Evolutionary conservation across 2,888 invertebrate genomes (phyloP).

Genomic region (Entomobrya multifasciata): DNA sequence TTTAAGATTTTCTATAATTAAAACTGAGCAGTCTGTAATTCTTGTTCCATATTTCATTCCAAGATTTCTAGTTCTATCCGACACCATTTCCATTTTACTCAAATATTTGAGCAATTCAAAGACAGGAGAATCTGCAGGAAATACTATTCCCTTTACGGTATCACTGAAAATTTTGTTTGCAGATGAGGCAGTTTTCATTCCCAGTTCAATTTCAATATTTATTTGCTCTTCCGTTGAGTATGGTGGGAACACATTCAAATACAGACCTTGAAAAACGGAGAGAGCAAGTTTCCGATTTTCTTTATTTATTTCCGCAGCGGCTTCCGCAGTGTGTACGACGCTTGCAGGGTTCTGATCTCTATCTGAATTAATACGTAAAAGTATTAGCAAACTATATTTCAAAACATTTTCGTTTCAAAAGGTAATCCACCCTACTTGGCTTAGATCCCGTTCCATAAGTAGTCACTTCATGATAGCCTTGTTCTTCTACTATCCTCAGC

Average conservation of each 20-base stretch:
- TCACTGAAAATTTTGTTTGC: slow-evolving; percentile 23
- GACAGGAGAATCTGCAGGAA: neutral
- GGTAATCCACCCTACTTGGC: neutral
- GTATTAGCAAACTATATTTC: too few relatives aligned
- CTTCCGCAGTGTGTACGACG: slow-evolving; percentile 25
- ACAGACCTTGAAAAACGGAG: slow-evolving; percentile 48
- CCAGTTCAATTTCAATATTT: slow-evolving; percentile 35
- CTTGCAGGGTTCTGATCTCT: neutral
- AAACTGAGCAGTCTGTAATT: slow-evolving; percentile 25
- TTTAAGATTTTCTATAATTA: neutral
- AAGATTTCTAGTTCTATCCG: neutral
- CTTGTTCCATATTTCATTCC: slow-evolving; percentile 36
- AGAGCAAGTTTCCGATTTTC: neutral
- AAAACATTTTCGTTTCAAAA: too few relatives aligned
- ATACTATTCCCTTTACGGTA: slow-evolving; percentile 31
- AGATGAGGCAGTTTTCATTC: slow-evolving; percentile 27
- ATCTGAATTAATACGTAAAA: neutral
- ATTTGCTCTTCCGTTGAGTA: neutral
- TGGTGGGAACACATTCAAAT: neutral
- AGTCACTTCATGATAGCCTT: neutral
- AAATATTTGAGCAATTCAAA: neutral
- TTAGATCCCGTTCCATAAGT: slow-evolving; percentile 46
- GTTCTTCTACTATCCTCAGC: slow-evolving; percentile 7
- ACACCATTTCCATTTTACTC: neutral
- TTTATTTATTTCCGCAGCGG: slow-evolving; percentile 52